Evolutionary conservation across 2,113 vertebrate species (phyloP).

Genomic region (Uria lomvia): DNA sequence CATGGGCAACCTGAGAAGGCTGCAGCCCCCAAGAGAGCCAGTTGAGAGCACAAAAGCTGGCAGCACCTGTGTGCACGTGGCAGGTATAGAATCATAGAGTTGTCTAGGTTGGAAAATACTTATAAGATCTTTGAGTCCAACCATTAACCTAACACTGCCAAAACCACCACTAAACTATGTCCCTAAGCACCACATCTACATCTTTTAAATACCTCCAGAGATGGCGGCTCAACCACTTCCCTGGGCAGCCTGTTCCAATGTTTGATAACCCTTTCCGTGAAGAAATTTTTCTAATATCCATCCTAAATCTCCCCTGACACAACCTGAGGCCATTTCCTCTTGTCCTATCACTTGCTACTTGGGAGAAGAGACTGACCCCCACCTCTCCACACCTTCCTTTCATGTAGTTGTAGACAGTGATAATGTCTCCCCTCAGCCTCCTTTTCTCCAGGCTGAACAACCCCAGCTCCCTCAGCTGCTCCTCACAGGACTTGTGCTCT

Average conservation of each 20-base stretch:
- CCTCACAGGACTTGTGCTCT: background rate
- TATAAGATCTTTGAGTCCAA: background rate
- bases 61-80: fast-evolving
- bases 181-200: background rate
- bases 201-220: background rate
- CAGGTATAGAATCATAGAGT: background rate
- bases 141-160: background rate
- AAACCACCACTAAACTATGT: background rate
- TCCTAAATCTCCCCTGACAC: background rate
- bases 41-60: background rate
- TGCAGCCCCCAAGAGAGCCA: background rate
- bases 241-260: background rate
- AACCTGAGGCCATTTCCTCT: background rate
- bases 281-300: background rate
- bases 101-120: background rate
- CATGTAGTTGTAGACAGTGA: background rate
- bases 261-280: background rate
- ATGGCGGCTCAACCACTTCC: background rate
- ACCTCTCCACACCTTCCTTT: background rate
- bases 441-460: background rate
- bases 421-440: background rate
- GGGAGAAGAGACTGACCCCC: background rate
- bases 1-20: background rate
- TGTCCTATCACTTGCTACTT: background rate
- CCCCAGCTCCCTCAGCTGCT: background rate